These are phyloP conservation scores for Erinaceus europaeus DNA, from an alignment of 2,113 vertebrate genomes.

Conservation along the genomic window DNA sequence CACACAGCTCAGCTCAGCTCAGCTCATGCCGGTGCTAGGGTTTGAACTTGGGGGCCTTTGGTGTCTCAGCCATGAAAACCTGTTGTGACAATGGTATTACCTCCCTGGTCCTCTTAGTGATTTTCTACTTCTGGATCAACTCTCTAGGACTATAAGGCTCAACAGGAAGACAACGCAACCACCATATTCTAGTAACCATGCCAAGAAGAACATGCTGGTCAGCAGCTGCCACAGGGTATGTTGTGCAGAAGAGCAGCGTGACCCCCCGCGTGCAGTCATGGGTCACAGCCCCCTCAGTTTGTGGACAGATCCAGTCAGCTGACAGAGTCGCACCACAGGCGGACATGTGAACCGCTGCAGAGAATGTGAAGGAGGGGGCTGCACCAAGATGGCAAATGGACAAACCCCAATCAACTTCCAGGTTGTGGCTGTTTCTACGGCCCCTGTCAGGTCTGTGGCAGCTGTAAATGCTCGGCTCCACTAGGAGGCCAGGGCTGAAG, in stretches of 20 bases:
- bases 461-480: slow-evolving; percentile 57
- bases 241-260: slow-evolving; percentile 52
- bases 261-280: slow-evolving; percentile 50
- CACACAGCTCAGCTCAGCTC: no score
- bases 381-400: slow-evolving; percentile 38
- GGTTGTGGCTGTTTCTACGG: slow-evolving; percentile 35
- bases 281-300: slow-evolving; percentile 59
- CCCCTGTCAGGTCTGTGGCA: slow-evolving; percentile 19
- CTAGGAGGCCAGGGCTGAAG: slow-evolving; percentile 68
- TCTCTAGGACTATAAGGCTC: neutral
- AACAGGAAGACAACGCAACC: neutral
- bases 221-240: slow-evolving; percentile 2
- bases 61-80: no score
- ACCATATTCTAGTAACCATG: neutral
- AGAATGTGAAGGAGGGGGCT: slow-evolving; percentile 23
- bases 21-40: no score
- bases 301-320: slow-evolving; percentile 28
- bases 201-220: slow-evolving; percentile 12
- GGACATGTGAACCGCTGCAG: slow-evolving; percentile 56
- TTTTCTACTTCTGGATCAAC: slow-evolving; percentile 26
- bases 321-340: slow-evolving; percentile 69
- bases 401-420: slow-evolving; percentile 54
- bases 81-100: no score
- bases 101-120: no score
- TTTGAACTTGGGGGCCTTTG: no score